phyloP scores from a whole-genome alignment of 1,140 invertebrate species.

The Calliphora vicina region DNA sequence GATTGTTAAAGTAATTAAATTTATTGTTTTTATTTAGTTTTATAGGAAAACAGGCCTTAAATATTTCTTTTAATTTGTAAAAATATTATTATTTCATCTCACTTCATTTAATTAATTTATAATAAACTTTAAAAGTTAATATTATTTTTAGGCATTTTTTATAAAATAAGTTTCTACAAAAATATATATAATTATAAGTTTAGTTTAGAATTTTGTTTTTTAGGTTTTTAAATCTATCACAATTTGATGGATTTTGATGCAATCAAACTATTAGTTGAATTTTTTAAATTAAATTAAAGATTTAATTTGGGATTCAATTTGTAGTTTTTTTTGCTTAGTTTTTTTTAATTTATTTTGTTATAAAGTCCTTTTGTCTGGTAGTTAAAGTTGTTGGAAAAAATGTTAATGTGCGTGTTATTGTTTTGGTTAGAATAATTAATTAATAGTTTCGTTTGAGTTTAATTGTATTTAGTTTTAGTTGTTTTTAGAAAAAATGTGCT shows the following conservation, averaged over 20 bases:
- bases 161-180: neutral
- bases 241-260: constrained; percentile 8
- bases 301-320: neutral
- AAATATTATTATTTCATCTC: neutral
- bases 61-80: neutral
- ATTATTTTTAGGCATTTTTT: neutral
- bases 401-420: neutral
- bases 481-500: neutral
- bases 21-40: neutral
- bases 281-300: neutral
- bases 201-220: neutral
- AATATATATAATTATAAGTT: neutral
- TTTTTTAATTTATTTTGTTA: no score
- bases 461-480: neutral
- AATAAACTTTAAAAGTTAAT: neutral
- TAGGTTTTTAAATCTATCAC: neutral
- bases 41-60: constrained; percentile 10
- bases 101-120: neutral
- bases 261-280: no score
- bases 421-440: neutral
- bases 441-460: neutral
- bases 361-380: neutral
- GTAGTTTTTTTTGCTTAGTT: neutral
- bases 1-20: neutral
- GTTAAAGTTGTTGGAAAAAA: neutral